Base-by-base conservation (phyloP, 2,888 invertebrate genomes). In the Automeris io region DNA sequence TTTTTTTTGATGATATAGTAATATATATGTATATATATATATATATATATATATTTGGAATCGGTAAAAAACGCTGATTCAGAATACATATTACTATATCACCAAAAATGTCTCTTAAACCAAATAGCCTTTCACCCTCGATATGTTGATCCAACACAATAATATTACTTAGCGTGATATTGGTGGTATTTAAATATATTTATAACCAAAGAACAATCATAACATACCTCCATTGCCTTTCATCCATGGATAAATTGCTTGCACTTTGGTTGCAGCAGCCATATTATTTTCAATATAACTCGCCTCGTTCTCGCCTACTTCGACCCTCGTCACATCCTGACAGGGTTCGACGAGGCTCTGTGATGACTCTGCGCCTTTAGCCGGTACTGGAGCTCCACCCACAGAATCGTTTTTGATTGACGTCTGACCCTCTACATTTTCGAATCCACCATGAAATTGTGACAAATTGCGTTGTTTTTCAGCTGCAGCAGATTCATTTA, bases 241-340 rank as follows among this genome's bases (percentile, higher is more conserved):
- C 90, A 90, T 90, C 90, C 90, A 90, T 0, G 90, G 89, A 61
- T 88, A 88, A 53, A 70, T 76, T 43, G 65, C 71, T 59, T 76
- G 76, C 47, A 63, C 66, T 56, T 79, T 78, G 48, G 76, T 49
- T 43, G 63, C 55, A 62, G 73, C 71, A 56, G 81, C 82, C 81
- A 80, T 79, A 64, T 81, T 83, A 75, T 70, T 77, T 48, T 82
- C 81, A 38, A 52, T 54, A 47, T 77, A 80, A 80, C 81, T 77
- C 69, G 67, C 56, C 69, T 67, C 76, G 71, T 79, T 73, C 70
- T 74, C 83, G 75, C 76, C 78, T 77, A 77, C 65, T 50, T 71
- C 75, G 61, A 75, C 85, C 83, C 78, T 86, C 61, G 75, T 81
- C 81, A 81, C 61, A 45, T 75, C 75, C 59, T 78, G 80, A 79